Percentiles rank a stretch among this genome's conserved stretches.
Evolutionary conservation across 2,113 vertebrate genomes (phyloP).

Genomic region (Perca flavescens): DNA sequence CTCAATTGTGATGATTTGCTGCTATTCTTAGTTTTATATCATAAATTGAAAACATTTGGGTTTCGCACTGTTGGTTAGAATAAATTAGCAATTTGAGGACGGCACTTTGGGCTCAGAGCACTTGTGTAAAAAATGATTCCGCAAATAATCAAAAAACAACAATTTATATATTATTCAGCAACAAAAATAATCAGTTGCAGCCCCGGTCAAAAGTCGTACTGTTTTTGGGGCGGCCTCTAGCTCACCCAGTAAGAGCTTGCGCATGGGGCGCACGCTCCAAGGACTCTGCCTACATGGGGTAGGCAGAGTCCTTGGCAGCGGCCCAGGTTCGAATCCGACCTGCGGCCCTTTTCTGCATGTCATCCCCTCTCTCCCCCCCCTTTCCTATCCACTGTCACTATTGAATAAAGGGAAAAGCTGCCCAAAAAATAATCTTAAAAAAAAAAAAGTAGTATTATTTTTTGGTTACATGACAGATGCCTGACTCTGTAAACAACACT

Average conservation of each 20-base stretch:
- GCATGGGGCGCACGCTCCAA: too few species aligned
- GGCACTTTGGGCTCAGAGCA: background rate
- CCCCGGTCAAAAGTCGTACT: background rate
- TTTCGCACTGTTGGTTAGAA: background rate
- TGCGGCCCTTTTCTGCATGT: too few species aligned
- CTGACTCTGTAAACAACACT: constrained; percentile 3
- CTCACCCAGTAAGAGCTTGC: too few species aligned
- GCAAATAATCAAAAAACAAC: background rate
- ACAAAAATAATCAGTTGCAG: background rate
- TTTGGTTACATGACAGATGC: background rate
- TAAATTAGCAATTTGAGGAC: background rate
- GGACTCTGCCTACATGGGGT: too few species aligned
- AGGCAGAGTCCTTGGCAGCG: too few species aligned
- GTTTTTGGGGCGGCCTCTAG: background rate
- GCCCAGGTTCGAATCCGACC: too few species aligned
- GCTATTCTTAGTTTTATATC: background rate
- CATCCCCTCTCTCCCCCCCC: too few species aligned
- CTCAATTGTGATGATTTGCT: too few species aligned
- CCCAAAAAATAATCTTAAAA: too few species aligned
- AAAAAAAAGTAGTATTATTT: background rate
- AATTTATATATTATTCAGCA: background rate
- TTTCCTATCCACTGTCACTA: too few species aligned
- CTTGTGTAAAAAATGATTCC: background rate
- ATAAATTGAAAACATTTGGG: background rate
- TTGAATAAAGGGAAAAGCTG: too few species aligned